Evolutionary conservation across 2,797 vertebrate species (phyloP), one percentile per base, ranked within the genome.

Genomic region (Clarias fuscus): DNA sequence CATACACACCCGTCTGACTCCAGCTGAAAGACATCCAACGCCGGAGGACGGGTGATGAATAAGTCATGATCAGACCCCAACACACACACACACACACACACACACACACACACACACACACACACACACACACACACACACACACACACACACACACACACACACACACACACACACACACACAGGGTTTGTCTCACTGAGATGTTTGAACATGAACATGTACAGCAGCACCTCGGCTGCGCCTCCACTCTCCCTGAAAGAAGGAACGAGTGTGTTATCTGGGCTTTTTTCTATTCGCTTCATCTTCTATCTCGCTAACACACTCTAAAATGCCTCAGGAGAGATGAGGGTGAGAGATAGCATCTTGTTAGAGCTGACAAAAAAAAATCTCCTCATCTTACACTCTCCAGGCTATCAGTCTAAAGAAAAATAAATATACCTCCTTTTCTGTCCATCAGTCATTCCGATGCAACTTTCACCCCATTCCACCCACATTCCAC

Each of bases 11-110:
- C 80, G 87, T 84, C 89, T 90, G 88, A 83, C 91, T 92, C 89
- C 92, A 91, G 93, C 92, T 92, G 93, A 89, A 56, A 33, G 67
- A 88, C 81, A 56, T 90, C 87, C 84, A 75, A 89, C 86, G 85
- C 85, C 15, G 86, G 89, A 89, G 89, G 90, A 91, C 86, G 65
- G 86, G 83, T 84, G 75, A 93, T 93, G 93, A 93, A 95, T 94
- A 93, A 94, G 92, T 94, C 88, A 94, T 94, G 77, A 79, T 62
- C 77, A 79, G 58, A 62, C 56, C 56, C 56, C 18, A 13, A 11
- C 3, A 80, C 53, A 68, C 62, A 62, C 86, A 88, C 77, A 80
- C 40, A 70, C 72, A 84, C 61, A 30, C 14, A 17, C 18, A 17
- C 62, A 64, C 61, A 62, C 61, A 62, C 20, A 64, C 20, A 64